Percentiles rank a stretch among this genome's conserved stretches.
These are phyloP conservation scores for Unio pictorum DNA, from an alignment of 2,888 invertebrate genomes.

Conservation along the genomic window DNA sequence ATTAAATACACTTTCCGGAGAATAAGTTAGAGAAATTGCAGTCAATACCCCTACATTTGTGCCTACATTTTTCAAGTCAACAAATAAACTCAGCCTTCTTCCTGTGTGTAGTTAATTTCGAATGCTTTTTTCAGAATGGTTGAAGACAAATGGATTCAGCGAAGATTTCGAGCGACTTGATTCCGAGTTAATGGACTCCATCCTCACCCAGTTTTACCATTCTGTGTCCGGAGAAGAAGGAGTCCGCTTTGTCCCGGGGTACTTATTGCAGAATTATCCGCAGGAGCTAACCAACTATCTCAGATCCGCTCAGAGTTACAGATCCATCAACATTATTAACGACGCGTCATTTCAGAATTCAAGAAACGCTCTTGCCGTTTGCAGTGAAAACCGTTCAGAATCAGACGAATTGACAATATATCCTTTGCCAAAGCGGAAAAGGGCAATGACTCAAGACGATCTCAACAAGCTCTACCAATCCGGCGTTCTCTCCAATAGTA, in stretches of 20 bases:
- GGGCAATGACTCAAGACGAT: constrained; percentile 22
- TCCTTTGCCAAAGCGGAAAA: constrained; percentile 1
- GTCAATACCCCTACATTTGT: too few relatives aligned
- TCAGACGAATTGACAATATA: not conserved
- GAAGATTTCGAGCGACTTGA: constrained; percentile 23
- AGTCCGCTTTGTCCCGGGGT: not conserved
- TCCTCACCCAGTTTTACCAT: constrained; percentile 14
- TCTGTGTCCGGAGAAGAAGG: not conserved
- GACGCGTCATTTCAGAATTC: constrained; percentile 23
- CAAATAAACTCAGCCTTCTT: too few relatives aligned
- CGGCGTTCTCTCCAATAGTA: constrained; percentile 12
- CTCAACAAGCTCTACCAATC: constrained; percentile 25
- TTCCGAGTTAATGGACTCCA: constrained; percentile 13
- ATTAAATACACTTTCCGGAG: too few relatives aligned
- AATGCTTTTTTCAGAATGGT: constrained; percentile 23
- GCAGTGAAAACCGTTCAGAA: not conserved
- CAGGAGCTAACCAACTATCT: constrained; percentile 19
- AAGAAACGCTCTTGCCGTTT: constrained; percentile 1
- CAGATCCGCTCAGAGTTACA: constrained; percentile 14
- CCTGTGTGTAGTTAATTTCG: too few relatives aligned
- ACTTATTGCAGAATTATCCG: constrained; percentile 16
- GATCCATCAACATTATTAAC: constrained; percentile 17
- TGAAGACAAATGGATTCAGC: constrained; percentile 19
- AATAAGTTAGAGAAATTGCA: too few relatives aligned
- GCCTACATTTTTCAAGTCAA: too few relatives aligned